phyloP scores from a whole-genome alignment of 2,888 invertebrate genomes.

The Eilema caniola region DNA sequence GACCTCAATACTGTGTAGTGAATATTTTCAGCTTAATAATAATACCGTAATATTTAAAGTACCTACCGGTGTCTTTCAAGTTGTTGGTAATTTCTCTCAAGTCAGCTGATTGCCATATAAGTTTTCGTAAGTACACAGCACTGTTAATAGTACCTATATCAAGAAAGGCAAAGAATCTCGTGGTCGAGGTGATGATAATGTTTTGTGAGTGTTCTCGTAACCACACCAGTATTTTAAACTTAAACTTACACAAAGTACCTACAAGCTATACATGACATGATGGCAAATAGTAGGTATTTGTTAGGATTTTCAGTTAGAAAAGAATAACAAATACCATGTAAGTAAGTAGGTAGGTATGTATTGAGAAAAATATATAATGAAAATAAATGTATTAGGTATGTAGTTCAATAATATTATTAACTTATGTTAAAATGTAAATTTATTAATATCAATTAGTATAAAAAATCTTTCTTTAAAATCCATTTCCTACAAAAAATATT shows the following conservation, averaged over 20 bases:
- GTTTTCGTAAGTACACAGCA: constrained; percentile 31
- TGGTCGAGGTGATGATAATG: neutral
- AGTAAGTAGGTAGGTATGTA: no score
- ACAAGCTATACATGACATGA: neutral
- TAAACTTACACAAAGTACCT: neutral
- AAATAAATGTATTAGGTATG: no score
- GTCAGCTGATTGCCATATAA: constrained; percentile 50
- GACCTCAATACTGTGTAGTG: constrained; percentile 17
- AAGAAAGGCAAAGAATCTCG: constrained; percentile 2
- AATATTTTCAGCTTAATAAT: constrained; percentile 13
- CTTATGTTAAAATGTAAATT: no score
- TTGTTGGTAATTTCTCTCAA: constrained; percentile 23
- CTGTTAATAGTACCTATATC: constrained; percentile 9
- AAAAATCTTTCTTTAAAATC: neutral
- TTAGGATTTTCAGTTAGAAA: no score
- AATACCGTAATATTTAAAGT: constrained; percentile 13
- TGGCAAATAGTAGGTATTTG: no score
- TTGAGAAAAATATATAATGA: no score
- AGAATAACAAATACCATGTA: no score
- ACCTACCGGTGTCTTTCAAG: constrained; percentile 13
- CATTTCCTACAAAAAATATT: neutral
- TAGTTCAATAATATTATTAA: no score
- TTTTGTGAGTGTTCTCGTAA: neutral
- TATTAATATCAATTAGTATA: no score
- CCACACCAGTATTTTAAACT: neutral